These are phyloP conservation scores for Deilephila porcellus DNA, from an alignment of 2,888 invertebrate genomes.

Conservation along the genomic window DNA sequence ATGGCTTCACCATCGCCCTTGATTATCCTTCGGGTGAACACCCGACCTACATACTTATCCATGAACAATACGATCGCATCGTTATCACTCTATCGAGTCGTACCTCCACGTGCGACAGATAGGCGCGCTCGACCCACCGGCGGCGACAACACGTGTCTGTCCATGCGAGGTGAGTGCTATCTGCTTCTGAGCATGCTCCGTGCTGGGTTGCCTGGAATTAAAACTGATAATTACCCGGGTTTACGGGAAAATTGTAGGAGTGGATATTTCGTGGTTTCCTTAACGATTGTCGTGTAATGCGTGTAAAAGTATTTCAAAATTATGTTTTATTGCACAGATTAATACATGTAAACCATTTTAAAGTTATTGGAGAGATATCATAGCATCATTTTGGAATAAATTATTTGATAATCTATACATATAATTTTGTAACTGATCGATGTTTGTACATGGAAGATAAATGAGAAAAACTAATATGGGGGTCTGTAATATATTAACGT, in stretches of 20 bases:
- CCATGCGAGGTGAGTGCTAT: slow-evolving; percentile 52
- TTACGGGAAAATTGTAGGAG: not conserved
- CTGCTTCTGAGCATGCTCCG: slow-evolving; percentile 34
- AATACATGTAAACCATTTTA: no score
- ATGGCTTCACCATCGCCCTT: not conserved
- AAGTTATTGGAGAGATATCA: no score
- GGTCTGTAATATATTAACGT: no score
- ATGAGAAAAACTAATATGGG: no score
- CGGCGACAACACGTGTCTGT: slow-evolving; percentile 55
- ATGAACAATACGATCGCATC: not conserved
- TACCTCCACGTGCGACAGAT: slow-evolving; percentile 51
- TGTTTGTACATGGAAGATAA: no score
- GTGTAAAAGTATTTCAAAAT: no score
- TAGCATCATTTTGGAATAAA: no score
- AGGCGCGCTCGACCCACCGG: slow-evolving; percentile 45
- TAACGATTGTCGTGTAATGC: no score
- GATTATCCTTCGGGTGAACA: not conserved
- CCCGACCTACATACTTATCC: slow-evolving; percentile 1
- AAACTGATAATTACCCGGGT: slow-evolving; percentile 22
- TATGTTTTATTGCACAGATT: no score
- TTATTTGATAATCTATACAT: no score
- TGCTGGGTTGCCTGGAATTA: slow-evolving; percentile 11
- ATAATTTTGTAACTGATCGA: no score
- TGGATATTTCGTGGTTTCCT: not conserved
- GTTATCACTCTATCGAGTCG: slow-evolving; percentile 27